Evolutionary conservation across 2,888 invertebrate genomes (phyloP), one percentile per base, ranked within the genome.

Genomic region (Deilephila porcellus): DNA sequence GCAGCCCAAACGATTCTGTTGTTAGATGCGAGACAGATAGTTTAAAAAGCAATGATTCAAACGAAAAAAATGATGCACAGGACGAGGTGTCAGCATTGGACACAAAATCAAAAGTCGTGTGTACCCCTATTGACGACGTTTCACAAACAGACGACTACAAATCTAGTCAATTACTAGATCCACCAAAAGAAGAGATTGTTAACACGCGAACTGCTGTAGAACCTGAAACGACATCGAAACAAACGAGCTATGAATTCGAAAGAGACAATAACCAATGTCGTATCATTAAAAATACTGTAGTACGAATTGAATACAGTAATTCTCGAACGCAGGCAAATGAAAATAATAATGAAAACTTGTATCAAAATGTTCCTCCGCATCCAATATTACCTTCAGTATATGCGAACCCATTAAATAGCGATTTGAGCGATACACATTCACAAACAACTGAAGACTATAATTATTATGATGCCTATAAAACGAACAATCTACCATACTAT

Each of bases 81-180:
- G 62, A 63, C 34, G 62, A 73, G 29, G 74, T 72, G 74, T 37
- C 37, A 29, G 70, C 74, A 71, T 73, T 78, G 56, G 75, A 74
- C 67, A 64, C 34, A 17, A 63, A 64, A 29, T 71, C 62, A 11
- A 73, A 70, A 6, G 32, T 64, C 45, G 32, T 72, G 56, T 71
- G 60, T 53, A 70, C 77, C 72, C 72, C 76, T 17, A 74, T 75
- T 63, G 74, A 75, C 71, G 79, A 79, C 72, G 76, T 78, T 20
- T 73, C 76, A 76, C 86, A 89, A 79, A 93, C 93, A 45, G 93
- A 93, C 78, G 93, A 93, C 82, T 92, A 91, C 75, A 93, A 93
- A 80, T 91, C 87, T 73, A 84, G 88, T 82, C 89, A 89, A 76
- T 82, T 92, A 76, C 82, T 78, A n/a, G 80, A 82, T 53, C 79